Evolutionary conservation across 2,888 invertebrate genomes (phyloP), one percentile per base, ranked within the genome.

Genomic region (Cephus rjabovi): DNA sequence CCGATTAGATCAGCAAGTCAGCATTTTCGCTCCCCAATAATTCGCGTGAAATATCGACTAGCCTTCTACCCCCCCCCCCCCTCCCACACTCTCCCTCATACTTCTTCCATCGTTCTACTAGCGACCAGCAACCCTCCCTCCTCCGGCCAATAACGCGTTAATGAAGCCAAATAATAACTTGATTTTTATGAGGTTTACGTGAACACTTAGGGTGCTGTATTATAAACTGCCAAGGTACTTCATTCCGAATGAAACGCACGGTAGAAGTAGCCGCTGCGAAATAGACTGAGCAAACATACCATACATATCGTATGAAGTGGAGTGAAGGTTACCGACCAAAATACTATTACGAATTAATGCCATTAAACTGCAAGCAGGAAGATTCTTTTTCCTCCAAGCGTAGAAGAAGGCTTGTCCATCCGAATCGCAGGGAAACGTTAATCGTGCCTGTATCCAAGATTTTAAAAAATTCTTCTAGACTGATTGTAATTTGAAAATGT

Each of bases 1-100:
- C 77, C 84, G 85, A 85, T 85, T 85, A 85, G 84, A 85, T 85
- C 85, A 83, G 82, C 83, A 82, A 85, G 85, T 85, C 85, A 85
- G 85, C 85, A 81, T 83, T 84, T 85, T 84, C 83, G 81, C 79
- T 81, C 81, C 83, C 83, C 85, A 84, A 85, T 85, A 85, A 85
- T 84, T 85, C 84, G 84, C 83, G 83, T 83, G 82, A 85, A 83
- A 85, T 85, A 84, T 85, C 82, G 83, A 79, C 80, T 76, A 80
- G 79, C 80, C 80, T 74, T 35, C 12, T 35, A 35, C 75, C 76
- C 1, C 69, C 33, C 74, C 76, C 34, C 34, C 34, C 77, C 75
- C 71, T 34, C 74, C 75, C 69, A 33, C 75, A 74, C 75, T 73
- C 77, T 77, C 75, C 70, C 77, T 9, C 75, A 77, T 70, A 76